A percentile compares a stretch with the other conserved stretches of the same genome.
Evolutionary conservation across 2,888 invertebrate species (phyloP).

Genomic region (Leucophenga maculata): DNA sequence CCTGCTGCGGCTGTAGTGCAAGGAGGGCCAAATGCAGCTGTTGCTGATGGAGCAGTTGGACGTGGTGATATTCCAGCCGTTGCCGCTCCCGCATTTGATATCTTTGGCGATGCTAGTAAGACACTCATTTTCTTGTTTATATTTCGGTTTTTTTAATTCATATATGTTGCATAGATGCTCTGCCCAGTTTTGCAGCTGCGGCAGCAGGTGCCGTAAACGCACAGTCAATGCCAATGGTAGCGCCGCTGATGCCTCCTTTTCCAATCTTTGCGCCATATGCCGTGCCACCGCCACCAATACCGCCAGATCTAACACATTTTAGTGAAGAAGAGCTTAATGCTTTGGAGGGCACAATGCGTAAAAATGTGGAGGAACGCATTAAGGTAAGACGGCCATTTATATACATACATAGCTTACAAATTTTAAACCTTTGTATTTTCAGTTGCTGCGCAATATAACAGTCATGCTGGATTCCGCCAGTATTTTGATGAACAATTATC

Average conservation of each 20-base stretch:
- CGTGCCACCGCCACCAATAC: conserved; percentile 83
- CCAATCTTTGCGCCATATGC: conserved; percentile 75
- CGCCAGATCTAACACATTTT: conserved; percentile 81
- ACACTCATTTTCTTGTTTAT: not conserved
- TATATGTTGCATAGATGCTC: conserved; percentile 39
- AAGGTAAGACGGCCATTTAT: conserved; percentile 73
- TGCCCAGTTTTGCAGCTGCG: conserved; percentile 43
- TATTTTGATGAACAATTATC: conserved; percentile 95
- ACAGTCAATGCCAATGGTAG: conserved; percentile 61
- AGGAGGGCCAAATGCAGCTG: conserved; percentile 34
- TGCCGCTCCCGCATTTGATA: conserved; percentile 27
- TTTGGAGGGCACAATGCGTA: conserved; percentile 91
- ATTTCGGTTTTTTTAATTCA: not conserved
- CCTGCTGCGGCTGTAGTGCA: conserved; percentile 42
- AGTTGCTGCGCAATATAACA: conserved; percentile 87
- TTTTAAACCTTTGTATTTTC: conserved; percentile 62
- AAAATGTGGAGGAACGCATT: conserved; percentile 91
- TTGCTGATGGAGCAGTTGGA: conserved; percentile 7
- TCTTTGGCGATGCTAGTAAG: conserved; percentile 46
- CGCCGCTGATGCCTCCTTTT: conserved; percentile 74
- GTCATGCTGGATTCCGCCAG: conserved; percentile 94
- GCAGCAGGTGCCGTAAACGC: conserved; percentile 33
- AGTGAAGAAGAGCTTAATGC: conserved; percentile 86
- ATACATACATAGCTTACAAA: not conserved
- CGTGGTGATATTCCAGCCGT: conserved; percentile 22